Evolutionary conservation across 2,113 vertebrate genomes (phyloP).

Genomic region (Pelobates fuscus): DNA sequence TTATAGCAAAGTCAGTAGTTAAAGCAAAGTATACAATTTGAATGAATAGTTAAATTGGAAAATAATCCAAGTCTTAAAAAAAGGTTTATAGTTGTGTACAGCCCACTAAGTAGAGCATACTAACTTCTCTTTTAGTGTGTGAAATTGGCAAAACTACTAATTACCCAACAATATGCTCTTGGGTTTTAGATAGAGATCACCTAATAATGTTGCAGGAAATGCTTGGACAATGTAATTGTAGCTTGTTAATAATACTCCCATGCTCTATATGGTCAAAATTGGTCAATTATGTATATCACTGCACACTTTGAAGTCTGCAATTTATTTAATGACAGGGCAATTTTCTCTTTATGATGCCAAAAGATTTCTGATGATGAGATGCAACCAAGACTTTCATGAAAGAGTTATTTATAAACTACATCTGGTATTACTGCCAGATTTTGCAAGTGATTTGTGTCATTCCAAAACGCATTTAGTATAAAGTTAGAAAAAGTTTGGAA

Average conservation of each 20-base stretch:
- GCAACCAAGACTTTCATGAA: neutral
- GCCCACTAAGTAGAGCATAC: neutral
- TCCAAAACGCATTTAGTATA: neutral
- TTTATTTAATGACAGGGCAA: constrained; percentile 40
- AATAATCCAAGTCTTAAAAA: neutral
- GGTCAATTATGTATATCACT: constrained; percentile 37
- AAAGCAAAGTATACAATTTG: neutral
- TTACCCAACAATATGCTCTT: constrained; percentile 26
- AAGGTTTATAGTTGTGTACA: too few species aligned
- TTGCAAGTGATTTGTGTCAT: neutral
- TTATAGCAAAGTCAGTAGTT: neutral
- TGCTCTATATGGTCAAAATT: constrained; percentile 26
- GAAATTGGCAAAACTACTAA: constrained; percentile 9
- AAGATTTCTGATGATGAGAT: constrained; percentile 24
- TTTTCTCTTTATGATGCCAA: constrained; percentile 40
- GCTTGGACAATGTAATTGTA: constrained; percentile 20
- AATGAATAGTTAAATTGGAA: neutral
- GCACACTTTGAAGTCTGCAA: constrained; percentile 33
- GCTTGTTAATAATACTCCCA: constrained; percentile 26
- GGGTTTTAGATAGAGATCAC: constrained; percentile 5
- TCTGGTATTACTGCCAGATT: constrained; percentile 6
- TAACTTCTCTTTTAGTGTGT: neutral
- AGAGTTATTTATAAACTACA: constrained; percentile 31
- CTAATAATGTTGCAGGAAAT: constrained; percentile 11
- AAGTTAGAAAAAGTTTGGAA: neutral